Evolutionary conservation across 2,113 vertebrate genomes (phyloP), one percentile per base, ranked within the genome.

Genomic region (Indicator maculatus): DNA sequence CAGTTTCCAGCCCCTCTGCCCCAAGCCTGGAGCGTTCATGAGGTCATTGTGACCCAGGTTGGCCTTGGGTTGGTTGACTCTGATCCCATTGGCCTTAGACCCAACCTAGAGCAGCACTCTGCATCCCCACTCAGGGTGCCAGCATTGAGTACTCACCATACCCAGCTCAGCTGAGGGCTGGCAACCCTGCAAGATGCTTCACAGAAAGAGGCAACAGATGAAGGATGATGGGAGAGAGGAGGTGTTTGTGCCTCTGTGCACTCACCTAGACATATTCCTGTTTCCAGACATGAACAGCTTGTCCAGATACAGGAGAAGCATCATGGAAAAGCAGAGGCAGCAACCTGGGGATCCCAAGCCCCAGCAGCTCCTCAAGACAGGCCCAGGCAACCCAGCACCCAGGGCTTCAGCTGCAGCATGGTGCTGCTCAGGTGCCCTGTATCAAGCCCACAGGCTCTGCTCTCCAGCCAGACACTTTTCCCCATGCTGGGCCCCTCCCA

Each of bases 401-500:
- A n/a, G 47, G 1, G 2, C 27, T 45, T 36, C 36, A 9, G 30
- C 58, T 18, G 21, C 38, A 23, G 64, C 72, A 16, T 4, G 2
- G 14, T 27, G 36, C 73, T 38, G 36, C 53, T 33, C 72, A 18
- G 78, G 47, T 4, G 4, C 20, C 41, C n/a, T 6, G 0, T 1
- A 7, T 12, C 9, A 0, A 13, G 27, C 16, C 65, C 33, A 5
- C 6, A 58, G 47, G 31, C 76, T 58, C 70, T 20, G 28, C 23
- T 41, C 50, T 69, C 56, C 30, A 58, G 8, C 59, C 44, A 56
- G 31, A 12, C 45, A 39, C 20, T 52, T 8, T 6, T 15, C 52
- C 47, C 19, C 8, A 6, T 1, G 24, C 38, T 21, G 38, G 8
- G n/a, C 8, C 15, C 15, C n/a, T 64, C 83, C n/a, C 0, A 0